These are phyloP conservation scores for Troilus luridus DNA, from an alignment of 2,888 invertebrate genomes.

Conservation along the genomic window DNA sequence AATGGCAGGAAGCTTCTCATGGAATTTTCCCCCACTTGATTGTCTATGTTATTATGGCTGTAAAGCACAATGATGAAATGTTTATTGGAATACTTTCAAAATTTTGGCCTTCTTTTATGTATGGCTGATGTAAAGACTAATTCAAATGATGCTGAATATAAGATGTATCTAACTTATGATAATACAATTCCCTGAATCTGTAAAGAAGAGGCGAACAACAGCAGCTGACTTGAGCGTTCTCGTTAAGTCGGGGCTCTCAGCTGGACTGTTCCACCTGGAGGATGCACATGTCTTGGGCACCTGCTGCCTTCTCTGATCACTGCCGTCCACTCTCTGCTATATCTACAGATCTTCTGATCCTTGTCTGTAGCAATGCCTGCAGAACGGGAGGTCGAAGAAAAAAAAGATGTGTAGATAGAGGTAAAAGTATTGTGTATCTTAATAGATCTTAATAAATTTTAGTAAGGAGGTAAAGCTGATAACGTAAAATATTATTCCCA, in stretches of 20 bases:
- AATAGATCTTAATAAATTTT: not conserved
- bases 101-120: not conserved
- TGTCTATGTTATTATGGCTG: not conserved
- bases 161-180: not conserved
- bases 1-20: too few species aligned
- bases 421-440: not conserved
- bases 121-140: not conserved
- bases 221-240: not conserved
- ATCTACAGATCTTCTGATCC: not conserved
- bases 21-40: too few species aligned
- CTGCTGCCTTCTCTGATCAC: not conserved
- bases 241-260: not conserved
- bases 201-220: not conserved
- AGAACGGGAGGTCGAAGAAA: not conserved
- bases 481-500: too few species aligned
- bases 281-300: not conserved
- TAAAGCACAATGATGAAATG: not conserved
- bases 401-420: not conserved
- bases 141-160: not conserved
- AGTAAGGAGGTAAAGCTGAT: too few species aligned
- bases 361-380: not conserved
- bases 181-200: not conserved
- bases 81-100: not conserved
- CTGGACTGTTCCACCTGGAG: constrained; percentile 12
- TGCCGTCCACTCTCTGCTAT: not conserved